Evolutionary conservation across 2,888 invertebrate genomes (phyloP).

Genomic region (Dynastes tityus): DNA sequence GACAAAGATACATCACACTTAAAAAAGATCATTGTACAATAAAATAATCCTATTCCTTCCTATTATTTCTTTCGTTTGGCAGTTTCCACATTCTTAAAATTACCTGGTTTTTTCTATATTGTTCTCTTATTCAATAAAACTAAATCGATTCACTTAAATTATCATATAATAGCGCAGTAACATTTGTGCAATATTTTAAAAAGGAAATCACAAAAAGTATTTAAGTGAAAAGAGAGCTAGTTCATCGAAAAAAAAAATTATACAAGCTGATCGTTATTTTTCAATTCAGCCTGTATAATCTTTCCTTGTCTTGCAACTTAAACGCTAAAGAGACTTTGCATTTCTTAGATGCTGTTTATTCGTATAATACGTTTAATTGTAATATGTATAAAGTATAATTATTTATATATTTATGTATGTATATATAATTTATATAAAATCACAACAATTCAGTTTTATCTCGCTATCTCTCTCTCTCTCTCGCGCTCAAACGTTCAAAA

Average conservation of each 20-base stretch:
- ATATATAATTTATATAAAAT: constrained; percentile 42
- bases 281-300: no score
- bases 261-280: no score
- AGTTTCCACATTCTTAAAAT: constrained; percentile 1
- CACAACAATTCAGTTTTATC: constrained; percentile 42
- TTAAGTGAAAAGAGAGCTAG: not conserved
- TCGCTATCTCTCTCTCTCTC: not conserved
- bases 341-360: not conserved
- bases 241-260: no score
- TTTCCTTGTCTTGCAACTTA: not conserved
- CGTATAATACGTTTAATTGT: not conserved
- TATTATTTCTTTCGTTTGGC: constrained; percentile 18
- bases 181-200: not conserved
- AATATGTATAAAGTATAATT: constrained; percentile 11
- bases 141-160: not conserved
- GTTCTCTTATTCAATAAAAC: not conserved
- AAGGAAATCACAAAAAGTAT: not conserved
- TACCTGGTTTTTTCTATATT: no score
- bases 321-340: constrained; percentile 7
- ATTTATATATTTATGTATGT: constrained; percentile 40
- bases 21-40: not conserved
- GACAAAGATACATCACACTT: not conserved
- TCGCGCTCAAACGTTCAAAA: not conserved
- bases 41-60: constrained; percentile 13
- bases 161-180: no score